Percentiles rank a stretch among this genome's conserved stretches.
Evolutionary conservation across 2,888 invertebrate species (phyloP).

Genomic region (Chaitophorus viminalis): DNA sequence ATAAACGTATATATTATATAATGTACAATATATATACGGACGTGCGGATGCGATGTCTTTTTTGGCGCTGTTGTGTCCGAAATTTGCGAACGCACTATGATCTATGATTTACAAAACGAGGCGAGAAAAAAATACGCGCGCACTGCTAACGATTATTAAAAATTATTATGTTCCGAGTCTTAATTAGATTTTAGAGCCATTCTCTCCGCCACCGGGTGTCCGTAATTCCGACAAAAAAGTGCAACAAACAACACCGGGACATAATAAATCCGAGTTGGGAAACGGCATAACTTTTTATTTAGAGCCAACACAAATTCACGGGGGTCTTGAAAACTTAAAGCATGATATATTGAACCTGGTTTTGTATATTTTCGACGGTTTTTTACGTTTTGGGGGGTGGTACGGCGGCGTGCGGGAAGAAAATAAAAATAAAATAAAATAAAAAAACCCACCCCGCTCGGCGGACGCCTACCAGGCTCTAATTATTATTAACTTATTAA

Average conservation of each 20-base stretch:
- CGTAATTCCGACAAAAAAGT: slow-evolving; percentile 48
- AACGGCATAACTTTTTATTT: slow-evolving; percentile 61
- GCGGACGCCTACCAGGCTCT: slow-evolving; percentile 45
- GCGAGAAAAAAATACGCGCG: slow-evolving; percentile 23
- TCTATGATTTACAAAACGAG: slow-evolving; percentile 55
- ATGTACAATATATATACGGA: too few relatives aligned
- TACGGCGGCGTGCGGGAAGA: neutral
- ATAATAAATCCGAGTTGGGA: slow-evolving; percentile 59
- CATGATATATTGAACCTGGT: slow-evolving; percentile 59
- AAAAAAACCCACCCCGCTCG: slow-evolving; percentile 16
- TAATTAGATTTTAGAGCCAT: slow-evolving; percentile 61
- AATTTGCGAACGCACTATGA: slow-evolving; percentile 33
- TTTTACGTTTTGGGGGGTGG: slow-evolving; percentile 24
- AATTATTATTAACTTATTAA: slow-evolving; percentile 62
- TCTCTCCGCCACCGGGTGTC: slow-evolving; percentile 55
- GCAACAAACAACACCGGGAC: slow-evolving; percentile 58
- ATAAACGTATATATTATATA: too few relatives aligned
- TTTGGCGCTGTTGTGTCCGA: slow-evolving; percentile 46
- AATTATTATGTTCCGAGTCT: slow-evolving; percentile 58
- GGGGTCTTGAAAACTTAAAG: slow-evolving; percentile 62
- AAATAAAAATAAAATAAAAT: neutral
- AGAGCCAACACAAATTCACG: slow-evolving; percentile 55
- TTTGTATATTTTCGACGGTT: slow-evolving; percentile 53
- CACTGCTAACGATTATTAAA: slow-evolving; percentile 57
- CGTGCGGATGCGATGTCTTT: neutral